Evolutionary conservation across 2,888 invertebrate genomes (phyloP).

Genomic region (Chrysolina oricalcia): DNA sequence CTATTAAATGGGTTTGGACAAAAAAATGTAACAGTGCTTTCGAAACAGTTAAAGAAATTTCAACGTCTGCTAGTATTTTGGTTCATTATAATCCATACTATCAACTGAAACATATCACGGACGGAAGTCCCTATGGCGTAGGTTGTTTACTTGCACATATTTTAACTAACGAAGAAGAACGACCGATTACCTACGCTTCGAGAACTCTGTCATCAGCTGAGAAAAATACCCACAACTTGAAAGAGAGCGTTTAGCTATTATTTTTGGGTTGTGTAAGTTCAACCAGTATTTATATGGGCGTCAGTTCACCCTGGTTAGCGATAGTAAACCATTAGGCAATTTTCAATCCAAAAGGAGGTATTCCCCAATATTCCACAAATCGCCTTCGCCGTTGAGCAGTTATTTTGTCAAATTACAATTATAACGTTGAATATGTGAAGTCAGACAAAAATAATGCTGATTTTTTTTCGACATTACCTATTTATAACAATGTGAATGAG

Average conservation of each 20-base stretch:
- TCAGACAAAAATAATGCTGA: too few relatives aligned
- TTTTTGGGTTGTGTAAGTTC: background rate
- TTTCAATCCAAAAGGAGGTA: too few relatives aligned
- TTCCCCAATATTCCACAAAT: too few relatives aligned
- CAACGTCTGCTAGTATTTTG: background rate
- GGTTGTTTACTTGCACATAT: background rate
- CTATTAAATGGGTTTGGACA: conserved; percentile 6
- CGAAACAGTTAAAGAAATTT: background rate
- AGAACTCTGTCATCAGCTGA: background rate
- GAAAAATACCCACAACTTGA: background rate
- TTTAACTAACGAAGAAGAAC: background rate
- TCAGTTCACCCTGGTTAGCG: too few relatives aligned
- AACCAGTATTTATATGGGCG: too few relatives aligned
- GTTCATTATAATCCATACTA: background rate
- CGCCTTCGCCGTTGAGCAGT: too few relatives aligned
- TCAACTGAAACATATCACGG: background rate
- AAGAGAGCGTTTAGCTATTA: conserved; percentile 8
- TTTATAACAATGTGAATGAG: too few relatives aligned
- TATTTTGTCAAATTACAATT: too few relatives aligned
- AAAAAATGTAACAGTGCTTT: background rate
- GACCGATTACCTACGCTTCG: conserved; percentile 8
- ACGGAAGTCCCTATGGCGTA: background rate
- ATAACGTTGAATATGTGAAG: too few relatives aligned
- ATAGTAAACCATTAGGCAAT: too few relatives aligned
- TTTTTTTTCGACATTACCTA: too few relatives aligned